Evolutionary conservation across 2,113 vertebrate species (phyloP), one percentile per base, ranked within the genome.

Genomic region (Oncorhynchus mykiss): DNA sequence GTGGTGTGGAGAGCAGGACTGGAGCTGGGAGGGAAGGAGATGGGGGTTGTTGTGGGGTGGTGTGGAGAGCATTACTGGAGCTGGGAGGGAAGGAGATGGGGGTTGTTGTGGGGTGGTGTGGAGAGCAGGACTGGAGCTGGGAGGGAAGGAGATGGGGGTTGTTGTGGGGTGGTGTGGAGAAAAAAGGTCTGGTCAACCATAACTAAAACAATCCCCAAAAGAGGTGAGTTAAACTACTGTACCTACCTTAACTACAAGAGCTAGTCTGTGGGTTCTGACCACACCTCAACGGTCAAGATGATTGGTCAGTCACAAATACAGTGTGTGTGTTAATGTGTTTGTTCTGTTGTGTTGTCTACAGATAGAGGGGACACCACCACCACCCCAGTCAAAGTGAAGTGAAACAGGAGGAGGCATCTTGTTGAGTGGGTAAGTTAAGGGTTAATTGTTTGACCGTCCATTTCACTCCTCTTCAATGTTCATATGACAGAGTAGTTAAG

Each of bases 391-490:
- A 68, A 72, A 78, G 86, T 78, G 77, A 87, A 80, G 82, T 7
- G 0, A 34, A 16, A 78, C 20, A 3, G 71, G 65, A 25, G 24
- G 24, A 25, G 24, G 65, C 79, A 78, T 80, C 75, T 82, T 75
- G 14, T 81, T 71, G 27, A 31, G 29, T 24, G 78, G 89, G 90
- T 91, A 82, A 90, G 88, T 84, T 24, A 70, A 66, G 45, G 24
- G 4, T 60, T 22, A 27, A 67, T 74, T 76, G 73, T 73, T 29
- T 67, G 54, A 67, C 73, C 72, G 54, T 12, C 73, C 74, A 66
- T 9, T 9, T 11, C 59, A 60, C 39, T 39, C 39, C 39, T 9
- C 39, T 39, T 39, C 7, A 39, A 39, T 39, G 7, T 39, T 9
- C 9, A 39, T 39, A 39, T 39, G 7, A 39, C 39, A 39, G 34